A percentile compares a stretch with the other conserved stretches of the same genome.
phyloP scores from a whole-genome alignment of 2,888 invertebrate genomes.

The Zeuzera pyrina region DNA sequence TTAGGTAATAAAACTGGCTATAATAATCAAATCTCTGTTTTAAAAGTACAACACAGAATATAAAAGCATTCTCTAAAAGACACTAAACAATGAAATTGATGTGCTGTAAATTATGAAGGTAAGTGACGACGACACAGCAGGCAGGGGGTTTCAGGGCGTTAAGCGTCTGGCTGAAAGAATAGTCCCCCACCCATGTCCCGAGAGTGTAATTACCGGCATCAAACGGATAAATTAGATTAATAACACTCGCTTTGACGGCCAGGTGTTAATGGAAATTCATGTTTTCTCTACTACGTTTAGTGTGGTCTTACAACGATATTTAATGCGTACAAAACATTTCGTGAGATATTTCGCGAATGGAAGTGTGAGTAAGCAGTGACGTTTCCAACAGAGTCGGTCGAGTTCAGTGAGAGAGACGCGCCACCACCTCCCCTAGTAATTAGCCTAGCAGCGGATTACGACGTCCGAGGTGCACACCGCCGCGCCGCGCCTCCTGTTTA shows the following conservation, averaged over 20 bases:
- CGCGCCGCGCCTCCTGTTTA: slow-evolving; percentile 22
- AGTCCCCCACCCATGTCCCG: slow-evolving; percentile 24
- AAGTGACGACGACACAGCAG: slow-evolving; percentile 28
- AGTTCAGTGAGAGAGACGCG: slow-evolving; percentile 9
- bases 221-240: slow-evolving; percentile 61
- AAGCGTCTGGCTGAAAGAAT: slow-evolving; percentile 28
- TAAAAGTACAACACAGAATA: slow-evolving; percentile 3
- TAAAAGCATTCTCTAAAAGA: slow-evolving; percentile 12
- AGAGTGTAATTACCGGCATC: slow-evolving; percentile 45
- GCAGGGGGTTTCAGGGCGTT: slow-evolving; percentile 19
- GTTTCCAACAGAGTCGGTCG: slow-evolving; percentile 4
- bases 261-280: slow-evolving; percentile 54
- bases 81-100: slow-evolving; percentile 23
- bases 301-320: slow-evolving; percentile 18
- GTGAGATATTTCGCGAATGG: no score
- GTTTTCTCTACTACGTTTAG: slow-evolving; percentile 37
- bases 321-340: no score
- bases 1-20: slow-evolving; percentile 7
- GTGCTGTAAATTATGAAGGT: slow-evolving; percentile 39
- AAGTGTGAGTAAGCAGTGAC: neutral
- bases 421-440: slow-evolving; percentile 27
- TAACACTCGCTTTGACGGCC: slow-evolving; percentile 49
- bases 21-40: slow-evolving; percentile 4
- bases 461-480: slow-evolving; percentile 18
- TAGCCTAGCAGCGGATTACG: slow-evolving; percentile 25